Percentiles rank a stretch among this genome's conserved stretches.
These are phyloP conservation scores for Propsilocerus akamusi DNA, from an alignment of 1,140 invertebrate genomes.

Conservation along the genomic window DNA sequence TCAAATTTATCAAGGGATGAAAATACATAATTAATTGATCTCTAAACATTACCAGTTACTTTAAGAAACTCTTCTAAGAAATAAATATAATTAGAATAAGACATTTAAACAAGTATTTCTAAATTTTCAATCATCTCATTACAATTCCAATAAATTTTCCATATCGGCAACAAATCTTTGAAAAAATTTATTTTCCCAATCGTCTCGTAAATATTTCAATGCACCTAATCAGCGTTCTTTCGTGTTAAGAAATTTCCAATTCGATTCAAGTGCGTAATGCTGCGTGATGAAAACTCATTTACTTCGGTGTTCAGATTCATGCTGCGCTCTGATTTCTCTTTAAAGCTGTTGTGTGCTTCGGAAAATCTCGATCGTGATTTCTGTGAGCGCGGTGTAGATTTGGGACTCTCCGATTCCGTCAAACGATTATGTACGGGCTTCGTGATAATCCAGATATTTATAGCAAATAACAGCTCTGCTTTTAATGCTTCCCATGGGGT, in stretches of 20 bases:
- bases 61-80: no score
- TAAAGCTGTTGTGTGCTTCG: not conserved
- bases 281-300: not conserved
- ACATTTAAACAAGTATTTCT: no score
- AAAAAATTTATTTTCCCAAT: no score
- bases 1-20: no score
- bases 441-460: constrained; percentile 27
- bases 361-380: not conserved
- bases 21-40: no score
- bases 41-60: no score
- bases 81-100: no score
- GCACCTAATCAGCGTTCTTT: no score
- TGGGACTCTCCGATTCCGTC: constrained; percentile 13
- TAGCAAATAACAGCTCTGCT: constrained; percentile 28
- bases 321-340: not conserved
- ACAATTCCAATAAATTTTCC: no score
- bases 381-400: not conserved
- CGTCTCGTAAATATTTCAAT: no score
- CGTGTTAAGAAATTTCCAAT: not conserved
- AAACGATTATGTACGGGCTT: constrained; percentile 25
- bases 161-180: no score
- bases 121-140: no score
- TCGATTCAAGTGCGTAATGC: not conserved
- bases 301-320: not conserved
- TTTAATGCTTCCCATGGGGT: constrained; percentile 27